A percentile compares a stretch with the other conserved stretches of the same genome.
Conservation (phyloP, 2,888 invertebrate genomes). For the Caenorhabditis wallacei region DNA sequence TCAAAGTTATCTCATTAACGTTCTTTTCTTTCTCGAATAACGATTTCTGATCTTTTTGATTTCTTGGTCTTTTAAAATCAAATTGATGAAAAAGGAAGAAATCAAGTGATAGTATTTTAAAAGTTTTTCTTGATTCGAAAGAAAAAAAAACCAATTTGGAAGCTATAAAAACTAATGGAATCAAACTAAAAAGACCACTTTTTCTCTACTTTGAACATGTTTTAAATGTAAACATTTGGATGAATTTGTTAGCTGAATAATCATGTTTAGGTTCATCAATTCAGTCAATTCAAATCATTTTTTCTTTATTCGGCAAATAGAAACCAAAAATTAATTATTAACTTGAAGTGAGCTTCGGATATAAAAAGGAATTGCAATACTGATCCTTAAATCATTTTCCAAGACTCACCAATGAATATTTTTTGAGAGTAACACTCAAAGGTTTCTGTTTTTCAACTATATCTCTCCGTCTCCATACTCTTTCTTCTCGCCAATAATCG, state of each 20-base stretch:
- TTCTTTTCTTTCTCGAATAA: neutral
- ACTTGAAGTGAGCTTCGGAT: neutral
- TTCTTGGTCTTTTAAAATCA: slow-evolving; percentile 29
- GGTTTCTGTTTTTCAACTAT: slow-evolving; percentile 49
- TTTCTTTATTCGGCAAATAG: neutral
- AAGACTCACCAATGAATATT: slow-evolving; percentile 56
- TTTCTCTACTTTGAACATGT: neutral
- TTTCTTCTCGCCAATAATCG: slow-evolving; percentile 29
- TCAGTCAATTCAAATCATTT: neutral
- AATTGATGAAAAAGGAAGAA: neutral
- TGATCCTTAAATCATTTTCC: neutral
- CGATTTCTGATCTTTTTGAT: slow-evolving; percentile 30
- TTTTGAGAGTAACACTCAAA: slow-evolving; percentile 46
- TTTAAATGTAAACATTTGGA: neutral
- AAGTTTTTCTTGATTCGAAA: neutral
- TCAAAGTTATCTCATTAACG: neutral
- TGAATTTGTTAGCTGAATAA: slow-evolving; percentile 3
- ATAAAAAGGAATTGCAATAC: too few relatives aligned
- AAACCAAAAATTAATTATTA: neutral
- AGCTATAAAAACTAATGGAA: neutral
- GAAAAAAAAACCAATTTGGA: neutral
- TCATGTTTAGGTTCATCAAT: neutral
- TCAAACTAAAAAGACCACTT: neutral
- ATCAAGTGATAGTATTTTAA: neutral
- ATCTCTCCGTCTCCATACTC: slow-evolving; percentile 16